Base-by-base conservation (phyloP, 2,888 invertebrate species). In the Yponomeuta malinellus region DNA sequence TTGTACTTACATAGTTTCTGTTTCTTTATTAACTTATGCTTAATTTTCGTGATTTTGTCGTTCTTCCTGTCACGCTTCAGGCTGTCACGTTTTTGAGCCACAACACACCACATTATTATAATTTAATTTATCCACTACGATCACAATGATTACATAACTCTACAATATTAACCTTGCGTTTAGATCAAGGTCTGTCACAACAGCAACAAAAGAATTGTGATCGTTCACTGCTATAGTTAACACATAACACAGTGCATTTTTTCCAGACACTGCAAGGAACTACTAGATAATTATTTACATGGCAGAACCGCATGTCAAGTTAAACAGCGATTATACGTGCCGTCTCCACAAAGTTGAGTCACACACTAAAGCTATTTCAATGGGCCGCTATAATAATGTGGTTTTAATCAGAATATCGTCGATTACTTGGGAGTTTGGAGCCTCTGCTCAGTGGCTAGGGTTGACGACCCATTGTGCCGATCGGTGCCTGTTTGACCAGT, bases 1-100 rank as follows among this genome's bases (percentile, higher is more conserved):
- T 52, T 48, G 23, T 68, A 70, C 70, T 31, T 70, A 91, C 90
- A 83, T 81, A 82, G 76, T 79, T 84, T 90, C 75, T 84, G 83
- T 78, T 85, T 90, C 80, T 84, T 90, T 80, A 87, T 89, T 81
- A 90, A 76, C 76, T 88, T 90, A 81, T 85, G 83, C 82, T 89
- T 90, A 76, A 87, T 80, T 84, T 90, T 91, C 74, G 79, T 81
- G 74, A 88, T 85, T 85, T 85, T 89, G 80, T 87, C 85, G 74
- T 79, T 76, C 75, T 85, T 89, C 81, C 84, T 89, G 72, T 83
- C 76, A 72, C 85, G 86, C 75, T 87, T 90, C 87, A 85, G 83
- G 71, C 79, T 83, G 72, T 76, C 78, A 75, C 77, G 74, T 68
- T 74, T 76, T 37, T 65, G 63, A 37, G 71, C 67, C 69, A 73